A percentile compares a stretch with the other conserved stretches of the same genome.
Conservation (phyloP, 92 coral and sea anemone species). For the Parazoanthus darwini region DNA sequence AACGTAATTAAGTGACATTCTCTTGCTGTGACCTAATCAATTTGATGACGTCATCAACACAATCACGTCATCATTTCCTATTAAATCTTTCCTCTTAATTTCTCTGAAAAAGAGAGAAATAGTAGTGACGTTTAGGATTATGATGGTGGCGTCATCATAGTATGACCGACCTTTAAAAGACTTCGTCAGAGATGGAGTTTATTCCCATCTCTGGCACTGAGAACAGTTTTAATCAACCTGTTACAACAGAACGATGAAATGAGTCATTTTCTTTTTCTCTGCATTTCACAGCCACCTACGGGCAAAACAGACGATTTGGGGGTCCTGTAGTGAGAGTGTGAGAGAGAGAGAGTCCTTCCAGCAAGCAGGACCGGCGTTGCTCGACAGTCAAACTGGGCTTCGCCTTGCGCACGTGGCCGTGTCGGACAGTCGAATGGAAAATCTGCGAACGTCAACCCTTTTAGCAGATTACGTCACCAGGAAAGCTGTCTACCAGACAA, state of each 20-base stretch:
- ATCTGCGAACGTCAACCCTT: slow-evolving; percentile 33
- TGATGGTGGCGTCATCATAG: slow-evolving; percentile 7
- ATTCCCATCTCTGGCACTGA: slow-evolving; percentile 23
- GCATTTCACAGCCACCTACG: slow-evolving; percentile 29
- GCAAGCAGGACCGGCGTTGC: slow-evolving; percentile 33
- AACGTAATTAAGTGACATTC: slow-evolving; percentile 15
- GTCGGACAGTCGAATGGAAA: slow-evolving; percentile 33
- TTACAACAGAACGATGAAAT: slow-evolving; percentile 31
- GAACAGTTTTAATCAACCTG: slow-evolving; percentile 29
- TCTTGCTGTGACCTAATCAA: slow-evolving; percentile 12
- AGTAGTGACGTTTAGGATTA: slow-evolving; percentile 15
- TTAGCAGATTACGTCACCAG: slow-evolving; percentile 37
- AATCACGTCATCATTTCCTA: not conserved
- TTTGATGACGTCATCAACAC: slow-evolving; percentile 8
- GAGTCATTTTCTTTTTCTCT: slow-evolving; percentile 1
- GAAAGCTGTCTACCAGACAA: slow-evolving; percentile 31
- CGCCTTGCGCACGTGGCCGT: slow-evolving; percentile 26
- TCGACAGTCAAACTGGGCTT: slow-evolving; percentile 20
- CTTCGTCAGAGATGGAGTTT: slow-evolving; percentile 1
- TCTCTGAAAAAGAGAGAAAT: not conserved
- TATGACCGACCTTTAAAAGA: slow-evolving; percentile 6
- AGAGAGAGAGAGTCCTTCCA: slow-evolving; percentile 31
- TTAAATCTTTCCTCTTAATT: not conserved
- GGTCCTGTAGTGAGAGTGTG: slow-evolving; percentile 28
- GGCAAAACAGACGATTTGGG: slow-evolving; percentile 21